Conservation (phyloP, 1,140 invertebrate genomes). For the Eubasilissa regina region DNA sequence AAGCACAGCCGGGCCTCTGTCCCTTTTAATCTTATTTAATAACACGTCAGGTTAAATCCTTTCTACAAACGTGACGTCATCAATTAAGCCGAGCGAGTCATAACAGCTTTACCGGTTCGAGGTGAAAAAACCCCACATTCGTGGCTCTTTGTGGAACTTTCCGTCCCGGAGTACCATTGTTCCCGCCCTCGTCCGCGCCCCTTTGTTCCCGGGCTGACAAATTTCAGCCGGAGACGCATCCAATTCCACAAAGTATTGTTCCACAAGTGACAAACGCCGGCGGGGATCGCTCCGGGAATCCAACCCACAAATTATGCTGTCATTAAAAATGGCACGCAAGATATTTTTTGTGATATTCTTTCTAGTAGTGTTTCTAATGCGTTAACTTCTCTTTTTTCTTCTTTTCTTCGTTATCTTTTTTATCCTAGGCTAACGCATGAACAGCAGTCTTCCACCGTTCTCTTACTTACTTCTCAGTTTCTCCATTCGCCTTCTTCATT, state of each 20-base stretch:
- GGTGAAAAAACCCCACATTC: background rate
- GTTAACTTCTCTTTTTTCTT: too few species aligned
- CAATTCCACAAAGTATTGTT: constrained; percentile 1
- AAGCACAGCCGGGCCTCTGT: background rate
- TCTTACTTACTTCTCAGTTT: too few species aligned
- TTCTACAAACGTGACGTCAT: constrained; percentile 11
- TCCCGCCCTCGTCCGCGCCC: constrained; percentile 1
- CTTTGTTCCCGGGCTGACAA: background rate
- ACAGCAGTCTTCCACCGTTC: too few species aligned
- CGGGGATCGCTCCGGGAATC: background rate
- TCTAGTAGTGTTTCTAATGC: too few species aligned
- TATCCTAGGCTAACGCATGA: too few species aligned
- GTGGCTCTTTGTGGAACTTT: background rate
- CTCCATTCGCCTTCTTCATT: too few species aligned
- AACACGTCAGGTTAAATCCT: background rate
- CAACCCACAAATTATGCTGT: too few species aligned
- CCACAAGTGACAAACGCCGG: background rate
- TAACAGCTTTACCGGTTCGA: background rate
- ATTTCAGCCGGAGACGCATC: constrained; percentile 6
- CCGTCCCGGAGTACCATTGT: background rate
- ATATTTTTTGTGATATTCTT: too few species aligned
- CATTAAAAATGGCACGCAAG: too few species aligned
- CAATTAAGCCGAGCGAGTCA: background rate
- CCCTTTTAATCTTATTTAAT: constrained; percentile 1
- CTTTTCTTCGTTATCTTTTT: too few species aligned